Evolutionary conservation across 1,140 invertebrate species (phyloP).

Genomic region (Megathymus violae): DNA sequence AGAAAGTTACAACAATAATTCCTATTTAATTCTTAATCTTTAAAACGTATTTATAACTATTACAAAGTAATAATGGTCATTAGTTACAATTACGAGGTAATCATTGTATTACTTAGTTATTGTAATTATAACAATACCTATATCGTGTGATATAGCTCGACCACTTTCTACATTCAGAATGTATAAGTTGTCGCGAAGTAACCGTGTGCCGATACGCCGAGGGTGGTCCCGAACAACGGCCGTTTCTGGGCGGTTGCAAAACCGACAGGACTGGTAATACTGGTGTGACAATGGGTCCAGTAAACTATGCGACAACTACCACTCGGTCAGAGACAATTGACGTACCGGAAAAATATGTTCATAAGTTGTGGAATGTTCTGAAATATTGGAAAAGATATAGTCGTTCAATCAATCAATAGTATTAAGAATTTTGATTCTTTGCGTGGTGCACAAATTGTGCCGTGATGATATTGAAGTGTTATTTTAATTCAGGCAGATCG

Average conservation of each 20-base stretch:
- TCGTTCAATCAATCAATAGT: too few relatives aligned
- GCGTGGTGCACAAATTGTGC: too few relatives aligned
- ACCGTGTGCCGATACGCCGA: slow-evolving; percentile 18
- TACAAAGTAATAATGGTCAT: too few relatives aligned
- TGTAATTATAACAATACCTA: too few relatives aligned
- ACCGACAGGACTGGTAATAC: slow-evolving; percentile 13
- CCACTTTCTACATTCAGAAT: not conserved
- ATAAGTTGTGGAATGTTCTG: not conserved
- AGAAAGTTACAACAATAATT: too few relatives aligned
- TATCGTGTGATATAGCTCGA: not conserved
- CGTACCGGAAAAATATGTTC: not conserved
- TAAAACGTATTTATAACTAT: too few relatives aligned
- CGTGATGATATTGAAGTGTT: too few relatives aligned
- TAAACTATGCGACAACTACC: not conserved
- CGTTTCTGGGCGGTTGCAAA: slow-evolving; percentile 23
- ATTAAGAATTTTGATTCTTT: too few relatives aligned
- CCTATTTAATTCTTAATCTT: too few relatives aligned
- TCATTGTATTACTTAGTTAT: too few relatives aligned
- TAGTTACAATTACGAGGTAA: too few relatives aligned
- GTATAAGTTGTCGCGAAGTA: not conserved
- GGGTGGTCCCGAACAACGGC: slow-evolving; percentile 26
- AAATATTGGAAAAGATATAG: not conserved
- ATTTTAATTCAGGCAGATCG: too few relatives aligned
- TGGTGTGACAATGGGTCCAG: slow-evolving; percentile 9
- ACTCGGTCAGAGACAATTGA: not conserved